Conservation (phyloP, 2,888 invertebrate genomes). For the Aphidoletes aphidimyza region DNA sequence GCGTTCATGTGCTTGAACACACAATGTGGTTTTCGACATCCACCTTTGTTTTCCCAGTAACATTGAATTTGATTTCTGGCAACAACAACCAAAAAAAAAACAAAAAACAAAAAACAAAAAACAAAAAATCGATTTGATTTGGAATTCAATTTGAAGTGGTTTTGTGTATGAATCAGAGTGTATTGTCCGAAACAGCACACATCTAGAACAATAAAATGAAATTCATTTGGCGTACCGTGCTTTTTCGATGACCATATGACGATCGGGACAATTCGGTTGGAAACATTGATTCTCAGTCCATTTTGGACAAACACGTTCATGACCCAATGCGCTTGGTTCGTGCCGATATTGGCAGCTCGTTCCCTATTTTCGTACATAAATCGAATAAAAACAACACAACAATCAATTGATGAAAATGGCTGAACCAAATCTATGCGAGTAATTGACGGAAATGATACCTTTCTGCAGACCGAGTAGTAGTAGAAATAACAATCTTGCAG, state of each 20-base stretch:
- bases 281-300: constrained; percentile 87
- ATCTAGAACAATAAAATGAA: constrained; percentile 5
- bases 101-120: no score
- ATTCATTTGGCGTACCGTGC: constrained; percentile 66
- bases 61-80: constrained; percentile 88
- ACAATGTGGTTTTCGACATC: constrained; percentile 87
- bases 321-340: constrained; percentile 83
- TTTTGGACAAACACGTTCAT: constrained; percentile 81
- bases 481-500: constrained; percentile 90
- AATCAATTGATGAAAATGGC: not conserved
- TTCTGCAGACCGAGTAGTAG: constrained; percentile 86
- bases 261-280: constrained; percentile 80
- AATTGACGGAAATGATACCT: constrained; percentile 71
- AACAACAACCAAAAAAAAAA: no score
- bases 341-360: constrained; percentile 84
- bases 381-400: constrained; percentile 13
- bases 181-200: not conserved
- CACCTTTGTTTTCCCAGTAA: constrained; percentile 87
- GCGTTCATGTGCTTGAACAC: constrained; percentile 76
- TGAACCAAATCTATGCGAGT: not conserved
- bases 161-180: not conserved
- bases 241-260: constrained; percentile 83
- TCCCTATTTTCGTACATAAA: constrained; percentile 69
- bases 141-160: constrained; percentile 52
- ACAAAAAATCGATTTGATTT: constrained; percentile 56